phyloP scores from a whole-genome alignment of 2,888 invertebrate species.

The Punctoribates punctum region DNA sequence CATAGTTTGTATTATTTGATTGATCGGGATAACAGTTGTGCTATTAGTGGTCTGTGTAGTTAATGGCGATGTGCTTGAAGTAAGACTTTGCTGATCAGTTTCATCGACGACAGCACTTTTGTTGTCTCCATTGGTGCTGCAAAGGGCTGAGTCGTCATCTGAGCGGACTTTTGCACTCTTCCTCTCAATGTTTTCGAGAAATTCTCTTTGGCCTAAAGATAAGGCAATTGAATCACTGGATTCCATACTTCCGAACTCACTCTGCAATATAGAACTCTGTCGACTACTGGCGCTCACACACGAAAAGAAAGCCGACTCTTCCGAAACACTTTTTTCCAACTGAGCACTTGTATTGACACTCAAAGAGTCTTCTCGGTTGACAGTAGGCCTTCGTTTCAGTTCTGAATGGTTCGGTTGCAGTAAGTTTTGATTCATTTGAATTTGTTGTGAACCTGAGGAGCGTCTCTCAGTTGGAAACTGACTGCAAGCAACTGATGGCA shows the following conservation, averaged over 20 bases:
- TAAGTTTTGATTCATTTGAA: slow-evolving; percentile 34
- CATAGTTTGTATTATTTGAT: slow-evolving; percentile 10
- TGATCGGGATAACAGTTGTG: not conserved
- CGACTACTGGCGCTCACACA: slow-evolving; percentile 46
- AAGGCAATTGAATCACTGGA: slow-evolving; percentile 45
- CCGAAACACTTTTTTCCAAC: slow-evolving; percentile 46
- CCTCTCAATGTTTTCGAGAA: slow-evolving; percentile 8
- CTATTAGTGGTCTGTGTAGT: slow-evolving; percentile 22
- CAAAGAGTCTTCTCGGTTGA: slow-evolving; percentile 27
- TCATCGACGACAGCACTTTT: slow-evolving; percentile 27
- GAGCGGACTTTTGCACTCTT: not conserved
- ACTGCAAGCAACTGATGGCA: not conserved
- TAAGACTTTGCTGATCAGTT: slow-evolving; percentile 33
- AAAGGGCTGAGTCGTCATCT: slow-evolving; percentile 37
- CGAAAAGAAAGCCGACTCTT: slow-evolving; percentile 47
- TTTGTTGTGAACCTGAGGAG: not conserved
- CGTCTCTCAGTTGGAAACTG: slow-evolving; percentile 21
- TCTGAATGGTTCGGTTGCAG: slow-evolving; percentile 15
- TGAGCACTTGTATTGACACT: slow-evolving; percentile 17
- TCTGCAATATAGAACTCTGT: slow-evolving; percentile 46
- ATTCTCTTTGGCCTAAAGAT: slow-evolving; percentile 25
- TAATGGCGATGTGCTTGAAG: slow-evolving; percentile 28
- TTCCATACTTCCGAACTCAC: slow-evolving; percentile 47
- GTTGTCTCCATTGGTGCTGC: slow-evolving; percentile 39
- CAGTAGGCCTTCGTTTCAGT: not conserved